These are phyloP conservation scores for Lophura swinhoii DNA, from an alignment of 2,797 vertebrate genomes.

Conservation along the genomic window DNA sequence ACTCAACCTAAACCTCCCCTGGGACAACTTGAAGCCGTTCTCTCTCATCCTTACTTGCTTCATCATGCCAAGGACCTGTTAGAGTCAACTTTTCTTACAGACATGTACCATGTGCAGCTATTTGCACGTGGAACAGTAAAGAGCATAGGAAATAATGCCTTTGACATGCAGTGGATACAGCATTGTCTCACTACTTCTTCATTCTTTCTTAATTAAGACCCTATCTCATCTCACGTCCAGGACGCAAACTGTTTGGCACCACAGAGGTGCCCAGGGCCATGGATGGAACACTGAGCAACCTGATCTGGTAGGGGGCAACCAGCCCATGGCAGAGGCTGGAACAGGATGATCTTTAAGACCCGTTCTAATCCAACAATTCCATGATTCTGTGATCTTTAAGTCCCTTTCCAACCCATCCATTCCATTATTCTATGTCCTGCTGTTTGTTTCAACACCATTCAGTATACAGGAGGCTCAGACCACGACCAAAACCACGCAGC, in stretches of 20 bases:
- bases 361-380: no score
- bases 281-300: no score
- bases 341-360: no score
- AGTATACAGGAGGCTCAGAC: accelerated
- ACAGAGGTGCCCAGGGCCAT: no score
- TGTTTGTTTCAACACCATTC: not conserved
- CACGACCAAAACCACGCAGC: not conserved
- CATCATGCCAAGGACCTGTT: not conserved
- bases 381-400: not conserved
- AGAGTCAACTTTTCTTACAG: not conserved
- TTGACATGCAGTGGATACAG: not conserved
- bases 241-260: not conserved
- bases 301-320: no score
- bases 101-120: no score
- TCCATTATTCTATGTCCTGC: not conserved
- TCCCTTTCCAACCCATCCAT: no score
- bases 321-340: no score
- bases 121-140: not conserved
- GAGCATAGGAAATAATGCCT: not conserved
- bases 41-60: not conserved
- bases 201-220: not conserved
- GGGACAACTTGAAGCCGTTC: no score
- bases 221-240: not conserved
- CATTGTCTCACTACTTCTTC: not conserved
- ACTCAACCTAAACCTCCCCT: no score